phyloP scores from a whole-genome alignment of 2,113 vertebrate species.

The Chaenocephalus aceratus region DNA sequence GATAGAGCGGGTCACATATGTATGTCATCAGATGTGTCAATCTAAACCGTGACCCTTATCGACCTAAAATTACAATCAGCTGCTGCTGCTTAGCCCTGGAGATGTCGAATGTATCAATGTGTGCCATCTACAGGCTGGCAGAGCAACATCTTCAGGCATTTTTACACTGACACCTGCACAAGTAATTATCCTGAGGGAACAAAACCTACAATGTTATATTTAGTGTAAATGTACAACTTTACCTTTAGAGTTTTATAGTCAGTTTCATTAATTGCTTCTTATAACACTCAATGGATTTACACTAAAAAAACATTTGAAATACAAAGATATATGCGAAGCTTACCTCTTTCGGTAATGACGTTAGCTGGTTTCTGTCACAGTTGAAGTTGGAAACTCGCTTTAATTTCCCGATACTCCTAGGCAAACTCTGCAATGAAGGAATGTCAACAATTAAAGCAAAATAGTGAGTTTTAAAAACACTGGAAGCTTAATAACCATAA shows the following conservation, averaged over 20 bases:
- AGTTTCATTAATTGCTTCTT: too few species aligned
- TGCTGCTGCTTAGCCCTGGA: not conserved
- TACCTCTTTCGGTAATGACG: slow-evolving; percentile 96
- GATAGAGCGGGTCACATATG: too few species aligned
- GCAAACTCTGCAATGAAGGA: slow-evolving; percentile 84
- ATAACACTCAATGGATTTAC: not conserved
- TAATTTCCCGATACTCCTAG: slow-evolving; percentile 94
- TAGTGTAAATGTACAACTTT: not conserved
- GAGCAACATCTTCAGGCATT: not conserved
- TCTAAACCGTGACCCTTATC: not conserved
- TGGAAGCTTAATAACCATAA: not conserved
- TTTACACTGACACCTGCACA: not conserved
- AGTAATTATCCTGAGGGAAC: too few species aligned
- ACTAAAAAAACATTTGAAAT: not conserved
- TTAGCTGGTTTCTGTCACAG: slow-evolving; percentile 95
- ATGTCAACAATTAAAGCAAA: not conserved
- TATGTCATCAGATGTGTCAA: not conserved
- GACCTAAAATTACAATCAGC: not conserved
- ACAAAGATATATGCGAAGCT: not conserved
- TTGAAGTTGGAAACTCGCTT: slow-evolving; percentile 97
- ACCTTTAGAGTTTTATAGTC: not conserved
- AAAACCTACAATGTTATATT: too few species aligned
- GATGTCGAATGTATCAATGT: not conserved
- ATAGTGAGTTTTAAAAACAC: not conserved
- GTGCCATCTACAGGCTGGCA: not conserved